Base-by-base conservation (phyloP, 2,888 invertebrate species). In the Xestia rhomboidea region DNA sequence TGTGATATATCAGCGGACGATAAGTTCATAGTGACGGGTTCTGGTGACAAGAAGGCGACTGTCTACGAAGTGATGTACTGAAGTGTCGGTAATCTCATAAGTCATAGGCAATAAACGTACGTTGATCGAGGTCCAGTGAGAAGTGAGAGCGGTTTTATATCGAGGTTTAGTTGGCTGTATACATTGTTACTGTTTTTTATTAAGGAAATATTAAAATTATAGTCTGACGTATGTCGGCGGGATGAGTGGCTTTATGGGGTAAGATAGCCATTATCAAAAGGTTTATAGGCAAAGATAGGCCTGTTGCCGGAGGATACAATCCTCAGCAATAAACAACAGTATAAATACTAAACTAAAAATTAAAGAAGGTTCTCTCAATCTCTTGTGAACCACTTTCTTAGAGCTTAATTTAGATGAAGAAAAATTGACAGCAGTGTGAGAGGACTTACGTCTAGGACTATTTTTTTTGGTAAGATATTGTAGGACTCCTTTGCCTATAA, bases 1-100 rank as follows among this genome's bases (percentile, higher is more conserved):
- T 99, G 99, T 97, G 99, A 99, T 97, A 99, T 99, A 96, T 99
- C 99, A 85, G 98, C 98, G 82, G 99, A 99, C 95, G 99, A 99
- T 97, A 99, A 99, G 96, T 99, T 98, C 97, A 99, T 99, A 92
- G 99, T 99, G 91, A 99, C 99, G 68, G 99, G 99, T 84, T 99
- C 99, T 63, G 99, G 99, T 77, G 99, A 99, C 96, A 99, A 99
- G 96, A 99, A 99, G 95, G 99, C 99, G 88, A 99, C 99, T 73
- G 98, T 99, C 87, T 99, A 99, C 95, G 99, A 99, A 97, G 99
- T 99, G 92, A 98, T 98, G 95, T 99, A 98, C 97, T 98, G 90
- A 95, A 89, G 75, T 83, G 82, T 89, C 82, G 66, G 89, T 83
- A 90, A 91, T 91, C 90, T 90, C 92, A 90, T 90, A 89, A 75